A percentile compares a stretch with the other conserved stretches of the same genome.
Conservation (phyloP, 2,888 invertebrate genomes). For the Pandemis cinnamomeana region DNA sequence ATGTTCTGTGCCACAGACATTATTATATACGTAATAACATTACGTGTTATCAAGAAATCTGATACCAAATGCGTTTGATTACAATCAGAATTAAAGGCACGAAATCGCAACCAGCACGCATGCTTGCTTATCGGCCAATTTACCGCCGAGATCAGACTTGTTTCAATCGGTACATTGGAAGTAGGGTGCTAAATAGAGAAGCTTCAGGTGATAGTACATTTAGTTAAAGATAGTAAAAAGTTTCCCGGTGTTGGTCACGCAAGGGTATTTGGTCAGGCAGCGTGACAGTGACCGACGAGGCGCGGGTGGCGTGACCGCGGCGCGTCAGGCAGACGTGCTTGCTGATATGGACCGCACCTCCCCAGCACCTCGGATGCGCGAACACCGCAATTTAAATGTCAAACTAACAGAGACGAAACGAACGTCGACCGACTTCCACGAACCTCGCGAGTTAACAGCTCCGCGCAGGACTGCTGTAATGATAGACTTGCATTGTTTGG, state of each 20-base stretch:
- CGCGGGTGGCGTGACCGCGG: conserved; percentile 54
- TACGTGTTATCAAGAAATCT: conserved; percentile 36
- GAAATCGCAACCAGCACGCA: conserved; percentile 65
- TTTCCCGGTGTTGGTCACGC: conserved; percentile 70
- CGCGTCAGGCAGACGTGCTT: conserved; percentile 44
- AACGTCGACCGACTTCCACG: conserved; percentile 53
- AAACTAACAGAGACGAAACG: conserved; percentile 57
- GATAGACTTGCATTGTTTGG: conserved; percentile 37
- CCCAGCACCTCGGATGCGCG: conserved; percentile 48
- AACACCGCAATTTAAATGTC: conserved; percentile 60
- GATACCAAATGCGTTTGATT: conserved; percentile 59
- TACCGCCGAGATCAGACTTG: conserved; percentile 69
- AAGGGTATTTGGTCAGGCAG: conserved; percentile 63
- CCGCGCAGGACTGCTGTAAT: conserved; percentile 36
- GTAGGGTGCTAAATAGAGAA: conserved; percentile 58
- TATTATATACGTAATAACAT: conserved; percentile 21
- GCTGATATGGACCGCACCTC: conserved; percentile 41
- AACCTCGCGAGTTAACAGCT: conserved; percentile 48
- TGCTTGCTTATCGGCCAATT: conserved; percentile 76
- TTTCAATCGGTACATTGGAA: conserved; percentile 59
- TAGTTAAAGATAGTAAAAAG: conserved; percentile 72
- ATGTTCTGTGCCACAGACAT: conserved; percentile 7
- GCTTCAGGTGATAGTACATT: conserved; percentile 69
- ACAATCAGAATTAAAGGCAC: conserved; percentile 67
- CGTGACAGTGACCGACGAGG: conserved; percentile 72